These are phyloP conservation scores for Drosophila rubida DNA, from an alignment of 2,888 invertebrate genomes.

Conservation along the genomic window DNA sequence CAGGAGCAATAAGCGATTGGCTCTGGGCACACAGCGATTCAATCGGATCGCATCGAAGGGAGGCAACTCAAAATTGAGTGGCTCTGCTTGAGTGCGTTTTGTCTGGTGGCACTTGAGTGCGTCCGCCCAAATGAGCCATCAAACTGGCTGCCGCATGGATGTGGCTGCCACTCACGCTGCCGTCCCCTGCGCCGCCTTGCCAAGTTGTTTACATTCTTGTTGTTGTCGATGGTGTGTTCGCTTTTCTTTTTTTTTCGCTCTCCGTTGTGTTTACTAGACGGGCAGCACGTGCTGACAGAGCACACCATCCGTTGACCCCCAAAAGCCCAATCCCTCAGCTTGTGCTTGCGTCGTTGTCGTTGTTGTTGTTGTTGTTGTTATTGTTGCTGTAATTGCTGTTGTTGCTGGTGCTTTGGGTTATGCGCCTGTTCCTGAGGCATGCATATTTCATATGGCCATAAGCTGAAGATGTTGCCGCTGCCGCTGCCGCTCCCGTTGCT, in stretches of 20 bases:
- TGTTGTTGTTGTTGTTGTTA: slow-evolving; percentile 9
- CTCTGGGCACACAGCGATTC: slow-evolving; percentile 34
- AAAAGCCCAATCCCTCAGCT: slow-evolving; percentile 18
- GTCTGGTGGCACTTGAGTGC: slow-evolving; percentile 56
- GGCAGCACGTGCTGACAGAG: slow-evolving; percentile 71
- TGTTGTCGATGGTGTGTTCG: slow-evolving; percentile 13
- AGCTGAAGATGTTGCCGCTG: slow-evolving; percentile 41
- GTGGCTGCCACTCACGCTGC: slow-evolving; percentile 44
- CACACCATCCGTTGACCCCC: slow-evolving; percentile 38
- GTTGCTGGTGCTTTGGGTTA: slow-evolving; percentile 38
- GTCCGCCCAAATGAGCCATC: slow-evolving; percentile 64
- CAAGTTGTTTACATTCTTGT: slow-evolving; percentile 60
- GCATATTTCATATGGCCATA: slow-evolving; percentile 68
- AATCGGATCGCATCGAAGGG: slow-evolving; percentile 21
- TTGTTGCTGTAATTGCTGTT: neutral
- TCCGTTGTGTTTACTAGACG: slow-evolving; percentile 70
- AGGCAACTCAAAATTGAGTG: slow-evolving; percentile 63
- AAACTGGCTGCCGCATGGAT: slow-evolving; percentile 56
- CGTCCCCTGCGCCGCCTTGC: slow-evolving; percentile 35
- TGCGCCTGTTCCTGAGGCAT: slow-evolving; percentile 57
- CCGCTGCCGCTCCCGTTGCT: slow-evolving; percentile 11
- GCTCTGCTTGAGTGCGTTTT: slow-evolving; percentile 63
- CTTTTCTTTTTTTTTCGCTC: slow-evolving; percentile 25
- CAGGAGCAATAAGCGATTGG: slow-evolving; percentile 30
- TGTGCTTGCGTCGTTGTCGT: neutral